Evolutionary conservation across 2,888 invertebrate species (phyloP), one percentile per base, ranked within the genome.

Genomic region (Hydropsyche betteni): DNA sequence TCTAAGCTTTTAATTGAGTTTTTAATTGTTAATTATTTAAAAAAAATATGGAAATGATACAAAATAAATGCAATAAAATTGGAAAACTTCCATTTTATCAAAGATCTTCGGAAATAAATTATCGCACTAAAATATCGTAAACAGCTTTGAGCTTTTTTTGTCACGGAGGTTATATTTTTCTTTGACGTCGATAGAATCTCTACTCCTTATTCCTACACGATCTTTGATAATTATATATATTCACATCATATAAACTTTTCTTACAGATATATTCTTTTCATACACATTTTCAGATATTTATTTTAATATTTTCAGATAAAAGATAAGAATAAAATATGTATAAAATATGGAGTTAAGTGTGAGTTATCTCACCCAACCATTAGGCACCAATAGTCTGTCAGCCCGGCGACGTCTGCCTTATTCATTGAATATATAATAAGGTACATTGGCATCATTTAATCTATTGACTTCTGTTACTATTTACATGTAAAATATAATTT

Each of bases 281-380:
- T 72, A 72, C 72, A 72, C 72, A 58, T 50, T 72, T 24, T 58
- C 72, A 58, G 72, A 72, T 55, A 44, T 44, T 36, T 34, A 12
- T 71, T 24, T 33, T 61, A 16, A 24, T 36, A 34, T 36, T 55
- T 36, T 72, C 61, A 58, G 72, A 72, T 68, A 75, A 74, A 77
- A 78, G 77, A 75, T 71, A 75, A 77, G 75, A 72, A 68, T 75
- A 79, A 79, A 76, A 79, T 77, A 75, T 77, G 55, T 77, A 79
- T 78, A 79, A 79, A 79, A 79, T 79, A 78, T 77, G 71, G 74
- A 76, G 78, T 79, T 78, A 78, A 79, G 79, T 79, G 79, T 78
- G 74, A 75, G 75, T 78, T 71, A 75, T 76, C 76, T 55, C 75
- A 75, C 78, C 77, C 77, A 76, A 75, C 74, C 74, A 69, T 79